phyloP scores from a whole-genome alignment of 2,888 invertebrate genomes.

The Belgica antarctica region DNA sequence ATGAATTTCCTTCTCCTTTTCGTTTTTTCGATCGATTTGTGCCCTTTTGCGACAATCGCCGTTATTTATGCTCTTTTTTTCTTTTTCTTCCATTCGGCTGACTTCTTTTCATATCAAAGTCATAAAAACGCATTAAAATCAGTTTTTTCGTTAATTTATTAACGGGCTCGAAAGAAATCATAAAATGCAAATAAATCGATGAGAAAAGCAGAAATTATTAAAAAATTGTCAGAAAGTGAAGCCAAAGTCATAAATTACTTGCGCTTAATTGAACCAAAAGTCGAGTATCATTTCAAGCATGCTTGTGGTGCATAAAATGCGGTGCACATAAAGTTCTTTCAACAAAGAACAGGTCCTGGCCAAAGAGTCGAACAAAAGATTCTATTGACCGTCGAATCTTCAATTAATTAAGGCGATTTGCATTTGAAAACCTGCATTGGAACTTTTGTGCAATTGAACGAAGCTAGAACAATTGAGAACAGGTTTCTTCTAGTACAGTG shows the following conservation, averaged over 20 bases:
- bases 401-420: no score
- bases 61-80: constrained; percentile 38
- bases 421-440: no score
- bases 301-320: background rate
- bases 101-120: background rate
- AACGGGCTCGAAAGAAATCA: constrained; percentile 22
- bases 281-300: no score
- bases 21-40: constrained; percentile 30
- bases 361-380: background rate
- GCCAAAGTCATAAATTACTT: background rate
- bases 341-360: no score
- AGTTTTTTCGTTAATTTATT: constrained; percentile 39
- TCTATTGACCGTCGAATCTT: background rate
- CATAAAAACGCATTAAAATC: constrained; percentile 38
- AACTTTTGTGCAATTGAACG: no score
- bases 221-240: constrained; percentile 25
- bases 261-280: no score
- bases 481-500: no score
- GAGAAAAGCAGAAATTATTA: constrained; percentile 18
- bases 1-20: constrained; percentile 28
- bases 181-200: constrained; percentile 28
- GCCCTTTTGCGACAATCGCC: constrained; percentile 34
- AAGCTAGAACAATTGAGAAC: no score
- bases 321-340: background rate
- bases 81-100: background rate